Percentiles rank a stretch among this genome's conserved stretches.
These are phyloP conservation scores for Amphimedon queenslandica DNA, from an alignment of 37 sponge, comb jelly and placozoan species.

Conservation along the genomic window DNA sequence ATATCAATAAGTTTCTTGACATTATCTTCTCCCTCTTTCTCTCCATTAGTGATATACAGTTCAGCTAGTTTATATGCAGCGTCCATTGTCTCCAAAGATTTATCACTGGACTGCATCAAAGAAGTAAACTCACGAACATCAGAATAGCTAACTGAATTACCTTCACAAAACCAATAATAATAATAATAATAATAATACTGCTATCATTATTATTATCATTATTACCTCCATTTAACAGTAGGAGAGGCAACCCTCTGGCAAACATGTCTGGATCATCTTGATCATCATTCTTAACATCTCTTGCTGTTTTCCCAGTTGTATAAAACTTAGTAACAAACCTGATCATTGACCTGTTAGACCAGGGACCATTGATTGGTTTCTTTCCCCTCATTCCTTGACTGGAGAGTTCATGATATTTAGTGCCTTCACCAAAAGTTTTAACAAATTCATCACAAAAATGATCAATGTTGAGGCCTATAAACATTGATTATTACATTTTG, in stretches of 20 bases:
- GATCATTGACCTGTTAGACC: conserved; percentile 16
- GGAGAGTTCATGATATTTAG: no score
- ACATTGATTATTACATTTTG: no score
- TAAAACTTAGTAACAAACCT: conserved; percentile 25
- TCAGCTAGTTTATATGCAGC: neutral
- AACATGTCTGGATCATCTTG: conserved; percentile 40
- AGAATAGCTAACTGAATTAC: neutral
- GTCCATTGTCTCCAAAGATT: neutral
- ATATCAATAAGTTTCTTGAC: neutral
- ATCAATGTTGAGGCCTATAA: no score
- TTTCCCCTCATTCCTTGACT: no score
- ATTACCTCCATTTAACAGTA: no score
- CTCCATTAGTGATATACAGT: neutral
- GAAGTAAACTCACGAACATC: neutral
- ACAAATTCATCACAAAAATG: no score
- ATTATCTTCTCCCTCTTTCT: neutral
- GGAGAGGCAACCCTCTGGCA: no score
- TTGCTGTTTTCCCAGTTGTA: conserved; percentile 17
- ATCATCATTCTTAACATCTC: conserved; percentile 13
- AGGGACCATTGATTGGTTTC: conserved; percentile 46
- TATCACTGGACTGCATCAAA: neutral
- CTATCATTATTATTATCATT: no score
- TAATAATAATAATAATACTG: no score
- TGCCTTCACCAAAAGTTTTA: no score
- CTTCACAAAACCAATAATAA: no score